Conservation (phyloP, 2,888 invertebrate species). For the Ptilodon capucinus region DNA sequence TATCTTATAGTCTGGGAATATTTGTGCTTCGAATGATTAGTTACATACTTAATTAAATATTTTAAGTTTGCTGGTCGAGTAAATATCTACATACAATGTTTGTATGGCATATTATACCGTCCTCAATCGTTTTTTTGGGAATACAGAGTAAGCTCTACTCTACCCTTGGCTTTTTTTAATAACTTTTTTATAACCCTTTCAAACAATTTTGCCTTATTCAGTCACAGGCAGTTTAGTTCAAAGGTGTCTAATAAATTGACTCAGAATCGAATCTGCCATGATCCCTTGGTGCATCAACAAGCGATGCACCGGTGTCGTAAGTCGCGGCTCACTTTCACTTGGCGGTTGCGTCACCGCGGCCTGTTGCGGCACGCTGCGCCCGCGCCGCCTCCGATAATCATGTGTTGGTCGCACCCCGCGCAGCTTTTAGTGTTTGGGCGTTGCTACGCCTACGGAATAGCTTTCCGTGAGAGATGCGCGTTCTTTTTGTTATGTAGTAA, state of each 20-base stretch:
- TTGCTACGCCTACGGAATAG: neutral
- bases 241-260: neutral
- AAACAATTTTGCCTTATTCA: too few relatives aligned
- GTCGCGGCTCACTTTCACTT: conserved; percentile 71
- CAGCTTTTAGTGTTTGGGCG: conserved; percentile 14
- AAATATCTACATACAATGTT: too few relatives aligned
- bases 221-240: too few relatives aligned
- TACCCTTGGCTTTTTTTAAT: too few relatives aligned
- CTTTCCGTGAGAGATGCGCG: neutral
- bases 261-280: conserved; percentile 9
- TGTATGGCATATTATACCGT: too few relatives aligned
- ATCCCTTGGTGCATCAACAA: conserved; percentile 60
- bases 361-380: conserved; percentile 44
- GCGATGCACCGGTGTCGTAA: conserved; percentile 75
- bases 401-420: conserved; percentile 40
- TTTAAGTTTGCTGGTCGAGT: too few relatives aligned
- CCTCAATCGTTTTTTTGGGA: too few relatives aligned
- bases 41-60: neutral
- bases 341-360: conserved; percentile 53
- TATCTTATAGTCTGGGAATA: conserved; percentile 4
- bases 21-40: neutral
- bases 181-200: too few relatives aligned
- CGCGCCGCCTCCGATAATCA: conserved; percentile 43
- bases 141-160: too few relatives aligned
- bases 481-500: too few relatives aligned